Percentiles rank a stretch among this genome's conserved stretches.
Evolutionary conservation across 2,797 vertebrate species (phyloP).

Genomic region (Enteromius treurensis): DNA sequence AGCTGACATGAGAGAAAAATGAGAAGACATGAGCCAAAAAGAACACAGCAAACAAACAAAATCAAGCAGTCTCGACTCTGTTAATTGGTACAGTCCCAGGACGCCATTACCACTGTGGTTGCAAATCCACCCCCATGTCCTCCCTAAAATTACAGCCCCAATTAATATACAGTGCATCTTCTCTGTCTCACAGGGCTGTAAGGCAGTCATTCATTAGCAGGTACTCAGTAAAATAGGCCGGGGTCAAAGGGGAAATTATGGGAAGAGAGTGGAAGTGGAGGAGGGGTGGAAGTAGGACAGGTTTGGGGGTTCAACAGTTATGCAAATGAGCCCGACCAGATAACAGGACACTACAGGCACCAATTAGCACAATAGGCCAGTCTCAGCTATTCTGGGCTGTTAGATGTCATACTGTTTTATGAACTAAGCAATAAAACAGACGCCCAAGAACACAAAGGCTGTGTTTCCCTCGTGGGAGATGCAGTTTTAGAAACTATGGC

Average conservation of each 20-base stretch:
- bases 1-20: not conserved
- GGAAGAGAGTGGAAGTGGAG: constrained; percentile 68
- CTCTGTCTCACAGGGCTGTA: constrained; percentile 60
- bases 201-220: constrained; percentile 60
- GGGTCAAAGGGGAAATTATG: constrained; percentile 70
- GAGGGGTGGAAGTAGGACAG: constrained; percentile 59
- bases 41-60: constrained; percentile 34
- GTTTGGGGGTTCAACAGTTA: constrained; percentile 62
- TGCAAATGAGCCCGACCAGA: constrained; percentile 68
- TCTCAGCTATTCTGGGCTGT: not conserved
- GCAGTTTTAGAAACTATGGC: constrained; percentile 28
- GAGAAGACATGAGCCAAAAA: not conserved
- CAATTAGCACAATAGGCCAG: constrained; percentile 33
- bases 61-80: constrained; percentile 26
- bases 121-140: constrained; percentile 25
- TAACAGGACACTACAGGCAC: constrained; percentile 18
- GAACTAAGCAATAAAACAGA: constrained; percentile 12
- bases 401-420: constrained; percentile 16
- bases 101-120: constrained; percentile 22
- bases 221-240: constrained; percentile 64
- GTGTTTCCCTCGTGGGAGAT: not conserved
- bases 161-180: constrained; percentile 60
- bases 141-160: constrained; percentile 47
- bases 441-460: constrained; percentile 2
- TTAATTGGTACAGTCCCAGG: constrained; percentile 37